Evolutionary conservation across 2,888 invertebrate species (phyloP).

Genomic region (Timema cristinae): DNA sequence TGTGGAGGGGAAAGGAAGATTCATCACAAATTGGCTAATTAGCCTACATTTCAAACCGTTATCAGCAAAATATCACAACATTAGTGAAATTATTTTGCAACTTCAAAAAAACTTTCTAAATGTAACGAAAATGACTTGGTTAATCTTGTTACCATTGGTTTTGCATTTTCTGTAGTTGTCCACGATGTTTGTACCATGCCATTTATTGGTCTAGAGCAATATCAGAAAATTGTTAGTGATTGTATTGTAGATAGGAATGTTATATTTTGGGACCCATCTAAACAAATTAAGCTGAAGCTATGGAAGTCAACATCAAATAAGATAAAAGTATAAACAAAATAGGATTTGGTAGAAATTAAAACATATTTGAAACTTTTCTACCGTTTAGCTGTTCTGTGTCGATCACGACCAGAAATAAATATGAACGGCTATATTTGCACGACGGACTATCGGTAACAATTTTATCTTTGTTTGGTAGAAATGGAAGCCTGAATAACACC

Average conservation of each 20-base stretch:
- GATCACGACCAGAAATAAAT: too few relatives aligned
- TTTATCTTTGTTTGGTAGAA: neutral
- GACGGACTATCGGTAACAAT: neutral
- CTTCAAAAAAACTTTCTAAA: neutral
- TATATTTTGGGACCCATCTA: neutral
- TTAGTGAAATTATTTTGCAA: too few relatives aligned
- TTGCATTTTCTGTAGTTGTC: neutral
- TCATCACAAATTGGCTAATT: neutral
- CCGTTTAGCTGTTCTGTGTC: too few relatives aligned
- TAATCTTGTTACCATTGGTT: neutral
- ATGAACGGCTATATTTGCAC: neutral
- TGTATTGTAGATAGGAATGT: neutral
- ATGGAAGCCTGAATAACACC: neutral
- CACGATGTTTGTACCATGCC: conserved; percentile 5
- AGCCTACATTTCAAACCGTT: neutral
- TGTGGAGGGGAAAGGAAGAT: neutral
- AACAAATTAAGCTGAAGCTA: neutral
- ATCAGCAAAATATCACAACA: too few relatives aligned
- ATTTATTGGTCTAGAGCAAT: neutral
- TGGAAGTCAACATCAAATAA: conserved; percentile 6
- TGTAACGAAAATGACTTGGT: neutral
- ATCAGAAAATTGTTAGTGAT: conserved; percentile 8
- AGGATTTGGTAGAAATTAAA: neutral
- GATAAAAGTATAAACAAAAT: conserved; percentile 3
- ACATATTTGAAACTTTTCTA: too few relatives aligned